Base-by-base conservation (phyloP, 2,888 invertebrate species). In the Herminia tarsipennalis region DNA sequence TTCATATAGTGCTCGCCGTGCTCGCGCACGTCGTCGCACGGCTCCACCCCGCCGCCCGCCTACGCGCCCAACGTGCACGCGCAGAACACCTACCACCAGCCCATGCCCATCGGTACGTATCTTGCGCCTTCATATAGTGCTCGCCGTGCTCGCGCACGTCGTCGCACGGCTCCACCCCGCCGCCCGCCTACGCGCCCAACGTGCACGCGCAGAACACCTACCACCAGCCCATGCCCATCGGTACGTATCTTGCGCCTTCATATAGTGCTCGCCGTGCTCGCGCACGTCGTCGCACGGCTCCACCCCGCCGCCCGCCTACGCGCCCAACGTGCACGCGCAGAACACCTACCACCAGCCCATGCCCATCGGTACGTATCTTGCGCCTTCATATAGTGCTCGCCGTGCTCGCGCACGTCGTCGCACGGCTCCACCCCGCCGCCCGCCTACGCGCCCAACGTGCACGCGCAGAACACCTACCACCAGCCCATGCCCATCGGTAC, bases 71-170 rank as follows among this genome's bases (percentile, higher is more conserved):
- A 75, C 44, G 58, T 55, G 64, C 53, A 64, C 34, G 17, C 35
- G 18, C 29, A 29, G 27, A 36, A 41, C 16, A 29, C 61, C 54
- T 76, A 73, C 73, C 76, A 76, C 63, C 73, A 75, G 60, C 78
- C 79, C 17, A 61, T 74, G 68, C 75, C 77, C n/a, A 65, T 69
- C 45, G 73, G 72, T 58, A 48, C 32, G 41, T 44, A 21, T 13
- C n/a, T n/a, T n/a, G n/a, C n/a, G n/a, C n/a, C n/a, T n/a, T n/a
- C 17, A 5, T 9, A 9, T 24, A 41, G 37, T 44, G 53, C 60
- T 50, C 96, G 4, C 96, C 96, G 0, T 88, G 88, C 88, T 92
- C 89, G 64, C 87, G 88, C 70, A 83, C 89, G 17, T 88, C 87
- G 14, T 88, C 88, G 65, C 91, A 88, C 85, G 89, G 89, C 78